Conservation (phyloP, 2,113 vertebrate species). For the Onychostruthus taczanowskii region DNA sequence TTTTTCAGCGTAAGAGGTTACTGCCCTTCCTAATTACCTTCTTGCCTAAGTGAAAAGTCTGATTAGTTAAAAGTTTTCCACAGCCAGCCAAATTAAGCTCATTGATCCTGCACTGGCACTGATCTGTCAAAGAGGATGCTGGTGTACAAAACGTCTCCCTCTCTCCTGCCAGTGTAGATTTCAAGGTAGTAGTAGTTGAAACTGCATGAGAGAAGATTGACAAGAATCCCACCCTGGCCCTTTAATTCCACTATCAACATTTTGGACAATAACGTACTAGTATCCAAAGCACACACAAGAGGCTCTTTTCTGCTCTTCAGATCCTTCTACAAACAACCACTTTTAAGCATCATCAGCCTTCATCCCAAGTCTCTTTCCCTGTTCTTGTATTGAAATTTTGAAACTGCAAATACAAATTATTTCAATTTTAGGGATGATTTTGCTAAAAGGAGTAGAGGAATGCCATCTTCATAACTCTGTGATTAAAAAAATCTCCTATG, state of each 20-base stretch:
- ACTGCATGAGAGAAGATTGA: background rate
- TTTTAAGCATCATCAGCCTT: background rate
- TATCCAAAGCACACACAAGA: background rate
- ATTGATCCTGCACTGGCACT: background rate
- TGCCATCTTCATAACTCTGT: background rate
- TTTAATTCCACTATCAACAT: background rate
- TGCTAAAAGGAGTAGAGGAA: background rate
- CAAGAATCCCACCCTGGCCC: background rate
- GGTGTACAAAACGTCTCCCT: background rate
- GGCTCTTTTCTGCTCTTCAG: background rate
- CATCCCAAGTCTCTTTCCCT: background rate
- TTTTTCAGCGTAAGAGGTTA: background rate
- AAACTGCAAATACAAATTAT: background rate
- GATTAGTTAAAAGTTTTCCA: background rate
- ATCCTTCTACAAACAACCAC: background rate
- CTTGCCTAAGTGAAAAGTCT: background rate
- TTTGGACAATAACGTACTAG: background rate
- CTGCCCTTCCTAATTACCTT: background rate
- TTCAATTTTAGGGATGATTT: background rate
- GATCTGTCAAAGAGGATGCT: background rate
- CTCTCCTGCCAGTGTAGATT: background rate
- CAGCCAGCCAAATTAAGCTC: background rate
- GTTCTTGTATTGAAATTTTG: background rate
- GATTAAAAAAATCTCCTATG: background rate
- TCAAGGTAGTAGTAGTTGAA: background rate